Percentiles rank a stretch among this genome's conserved stretches.
phyloP scores from a whole-genome alignment of 2,797 vertebrate species.

The Clamator glandarius region DNA sequence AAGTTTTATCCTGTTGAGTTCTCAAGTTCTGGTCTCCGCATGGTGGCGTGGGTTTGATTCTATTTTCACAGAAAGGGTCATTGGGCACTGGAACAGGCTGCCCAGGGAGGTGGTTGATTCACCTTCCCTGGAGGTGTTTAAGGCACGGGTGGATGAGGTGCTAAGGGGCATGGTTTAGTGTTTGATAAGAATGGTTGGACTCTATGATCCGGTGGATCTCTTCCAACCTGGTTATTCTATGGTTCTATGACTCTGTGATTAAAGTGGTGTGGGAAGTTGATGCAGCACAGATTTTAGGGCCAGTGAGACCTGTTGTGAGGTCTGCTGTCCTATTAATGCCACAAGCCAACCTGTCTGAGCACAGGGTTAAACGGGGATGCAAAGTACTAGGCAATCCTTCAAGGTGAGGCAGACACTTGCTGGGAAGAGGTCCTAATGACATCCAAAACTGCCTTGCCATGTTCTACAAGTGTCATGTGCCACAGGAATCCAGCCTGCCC shows the following conservation, averaged over 20 bases:
- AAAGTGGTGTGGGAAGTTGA: not conserved
- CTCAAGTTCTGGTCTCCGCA: too few species aligned
- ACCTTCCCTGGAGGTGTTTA: too few species aligned
- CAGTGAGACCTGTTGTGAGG: not conserved
- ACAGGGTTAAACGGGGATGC: rapidly evolving
- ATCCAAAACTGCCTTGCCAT: not conserved
- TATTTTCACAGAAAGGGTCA: too few species aligned
- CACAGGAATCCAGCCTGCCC: not conserved
- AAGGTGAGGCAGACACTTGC: not conserved
- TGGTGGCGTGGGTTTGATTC: too few species aligned
- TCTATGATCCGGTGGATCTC: too few species aligned
- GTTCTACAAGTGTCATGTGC: not conserved
- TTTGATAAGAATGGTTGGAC: too few species aligned
- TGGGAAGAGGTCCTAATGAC: not conserved
- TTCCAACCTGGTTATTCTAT: too few species aligned
- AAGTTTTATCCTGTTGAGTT: not conserved
- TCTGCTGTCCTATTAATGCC: not conserved
- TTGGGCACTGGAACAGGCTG: too few species aligned
- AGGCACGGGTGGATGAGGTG: too few species aligned
- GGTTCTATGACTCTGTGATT: too few species aligned
- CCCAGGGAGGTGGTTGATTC: too few species aligned
- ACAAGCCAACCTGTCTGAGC: not conserved
- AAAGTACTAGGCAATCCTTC: not conserved
- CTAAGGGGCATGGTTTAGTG: too few species aligned
- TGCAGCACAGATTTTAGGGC: not conserved